Evolutionary conservation across 2,797 vertebrate species (phyloP).

Genomic region (Pseudocheirus occidentalis): DNA sequence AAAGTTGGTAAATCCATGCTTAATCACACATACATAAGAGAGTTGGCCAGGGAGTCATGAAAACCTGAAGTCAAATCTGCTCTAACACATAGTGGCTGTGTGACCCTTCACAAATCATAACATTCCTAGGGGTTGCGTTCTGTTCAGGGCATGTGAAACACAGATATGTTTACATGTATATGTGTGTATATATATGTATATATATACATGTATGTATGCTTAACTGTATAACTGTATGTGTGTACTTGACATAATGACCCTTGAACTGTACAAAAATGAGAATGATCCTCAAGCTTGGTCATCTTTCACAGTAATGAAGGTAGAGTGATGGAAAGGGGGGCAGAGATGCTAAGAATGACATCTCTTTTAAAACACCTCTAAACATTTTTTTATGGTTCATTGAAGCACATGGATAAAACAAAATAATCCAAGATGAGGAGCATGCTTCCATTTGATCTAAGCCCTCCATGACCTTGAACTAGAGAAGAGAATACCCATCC

Average conservation of each 20-base stretch:
- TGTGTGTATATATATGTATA: not conserved
- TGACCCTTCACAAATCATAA: not conserved
- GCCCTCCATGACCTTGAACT: not conserved
- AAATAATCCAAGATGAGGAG: not conserved
- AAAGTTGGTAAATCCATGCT: not conserved
- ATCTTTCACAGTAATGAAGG: not conserved
- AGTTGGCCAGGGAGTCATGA: not conserved
- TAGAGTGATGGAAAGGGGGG: not conserved
- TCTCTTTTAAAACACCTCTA: not conserved
- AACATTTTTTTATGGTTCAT: not conserved
- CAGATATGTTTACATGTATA: not conserved
- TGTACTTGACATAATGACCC: not conserved
- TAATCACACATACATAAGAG: not conserved
- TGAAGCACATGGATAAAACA: not conserved
- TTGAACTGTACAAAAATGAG: not conserved
- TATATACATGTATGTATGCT: not conserved
- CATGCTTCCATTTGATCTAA: not conserved
- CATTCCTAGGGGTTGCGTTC: not conserved
- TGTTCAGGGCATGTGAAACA: not conserved
- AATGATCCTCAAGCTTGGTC: not conserved
- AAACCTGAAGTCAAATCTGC: not conserved
- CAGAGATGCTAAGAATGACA: not conserved
- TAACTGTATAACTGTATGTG: not conserved
- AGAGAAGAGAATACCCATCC: not conserved
- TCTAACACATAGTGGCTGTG: not conserved